These are phyloP conservation scores for Caenorhabditis drosophilae DNA, from an alignment of 2,888 invertebrate species.

Conservation along the genomic window DNA sequence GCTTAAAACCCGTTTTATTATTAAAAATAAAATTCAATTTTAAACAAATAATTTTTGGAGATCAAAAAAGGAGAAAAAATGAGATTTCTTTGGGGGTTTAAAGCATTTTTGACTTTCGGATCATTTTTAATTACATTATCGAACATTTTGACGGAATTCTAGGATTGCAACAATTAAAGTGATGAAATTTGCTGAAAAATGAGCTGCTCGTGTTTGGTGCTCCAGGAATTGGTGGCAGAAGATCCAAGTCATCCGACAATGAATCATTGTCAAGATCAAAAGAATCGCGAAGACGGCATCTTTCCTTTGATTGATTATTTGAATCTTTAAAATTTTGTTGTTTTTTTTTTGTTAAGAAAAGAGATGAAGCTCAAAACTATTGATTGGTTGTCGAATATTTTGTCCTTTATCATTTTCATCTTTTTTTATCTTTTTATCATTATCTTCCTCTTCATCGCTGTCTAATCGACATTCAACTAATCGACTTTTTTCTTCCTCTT, in stretches of 20 bases:
- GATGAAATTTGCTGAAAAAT: conserved; percentile 23
- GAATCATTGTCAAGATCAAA: conserved; percentile 61
- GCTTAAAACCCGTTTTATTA: too few relatives aligned
- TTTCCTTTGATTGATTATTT: conserved; percentile 25
- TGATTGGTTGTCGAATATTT: conserved; percentile 24
- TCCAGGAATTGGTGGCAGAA: conserved; percentile 60
- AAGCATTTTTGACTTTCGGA: too few relatives aligned
- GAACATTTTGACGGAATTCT: conserved; percentile 55
- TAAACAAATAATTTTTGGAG: too few relatives aligned
- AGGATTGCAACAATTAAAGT: conserved; percentile 48
- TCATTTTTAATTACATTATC: conserved; percentile 49
- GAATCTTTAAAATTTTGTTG: not conserved
- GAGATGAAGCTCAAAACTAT: conserved; percentile 7
- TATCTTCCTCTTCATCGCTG: conserved; percentile 51
- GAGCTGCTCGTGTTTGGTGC: conserved; percentile 36
- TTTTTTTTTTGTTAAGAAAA: not conserved
- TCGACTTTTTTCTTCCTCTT: conserved; percentile 45
- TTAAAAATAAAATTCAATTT: too few relatives aligned
- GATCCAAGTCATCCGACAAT: conserved; percentile 58
- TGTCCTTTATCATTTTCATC: conserved; percentile 43
- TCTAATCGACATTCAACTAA: conserved; percentile 53
- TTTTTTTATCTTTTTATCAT: conserved; percentile 13
- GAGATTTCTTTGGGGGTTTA: too few relatives aligned
- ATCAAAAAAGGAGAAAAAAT: too few relatives aligned
- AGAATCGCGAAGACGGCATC: conserved; percentile 55